These are phyloP conservation scores for Sinodicranocentrus sp. DNA, from an alignment of 2,888 invertebrate genomes.

Conservation along the genomic window DNA sequence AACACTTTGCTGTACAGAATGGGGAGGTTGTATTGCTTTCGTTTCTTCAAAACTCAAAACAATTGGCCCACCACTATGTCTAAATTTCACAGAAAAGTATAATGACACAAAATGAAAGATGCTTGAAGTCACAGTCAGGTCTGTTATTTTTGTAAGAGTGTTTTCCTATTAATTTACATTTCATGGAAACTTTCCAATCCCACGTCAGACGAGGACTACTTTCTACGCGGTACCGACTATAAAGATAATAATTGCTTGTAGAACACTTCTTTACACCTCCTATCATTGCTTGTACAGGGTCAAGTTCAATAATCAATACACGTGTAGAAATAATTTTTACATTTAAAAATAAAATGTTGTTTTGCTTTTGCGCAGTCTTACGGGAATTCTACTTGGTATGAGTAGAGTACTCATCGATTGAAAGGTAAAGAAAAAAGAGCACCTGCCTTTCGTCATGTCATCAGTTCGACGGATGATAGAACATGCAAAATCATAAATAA, in stretches of 20 bases:
- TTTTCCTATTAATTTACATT: no score
- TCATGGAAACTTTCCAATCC: slow-evolving; percentile 43
- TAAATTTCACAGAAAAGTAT: background rate
- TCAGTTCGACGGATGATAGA: background rate
- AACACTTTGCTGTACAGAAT: background rate
- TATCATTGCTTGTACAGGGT: no score
- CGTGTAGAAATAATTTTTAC: background rate
- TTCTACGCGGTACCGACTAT: no score
- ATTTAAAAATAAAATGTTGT: background rate
- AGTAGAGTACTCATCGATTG: background rate
- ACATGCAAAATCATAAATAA: slow-evolving; percentile 26
- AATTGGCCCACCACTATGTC: background rate
- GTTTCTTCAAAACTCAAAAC: background rate
- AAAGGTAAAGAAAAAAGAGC: background rate
- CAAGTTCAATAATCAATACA: background rate
- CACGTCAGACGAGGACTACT: background rate
- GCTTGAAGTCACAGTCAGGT: slow-evolving; percentile 24
- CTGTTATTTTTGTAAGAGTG: no score
- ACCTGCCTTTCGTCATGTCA: slow-evolving; percentile 38
- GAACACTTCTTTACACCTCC: no score
- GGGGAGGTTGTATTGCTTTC: background rate
- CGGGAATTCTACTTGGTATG: background rate
- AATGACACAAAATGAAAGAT: slow-evolving; percentile 26
- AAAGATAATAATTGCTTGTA: no score
- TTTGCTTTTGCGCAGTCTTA: slow-evolving; percentile 10